A percentile compares a stretch with the other conserved stretches of the same genome.
Evolutionary conservation across 2,888 invertebrate species (phyloP).

Genomic region (Thysanoteuthis rhombus): DNA sequence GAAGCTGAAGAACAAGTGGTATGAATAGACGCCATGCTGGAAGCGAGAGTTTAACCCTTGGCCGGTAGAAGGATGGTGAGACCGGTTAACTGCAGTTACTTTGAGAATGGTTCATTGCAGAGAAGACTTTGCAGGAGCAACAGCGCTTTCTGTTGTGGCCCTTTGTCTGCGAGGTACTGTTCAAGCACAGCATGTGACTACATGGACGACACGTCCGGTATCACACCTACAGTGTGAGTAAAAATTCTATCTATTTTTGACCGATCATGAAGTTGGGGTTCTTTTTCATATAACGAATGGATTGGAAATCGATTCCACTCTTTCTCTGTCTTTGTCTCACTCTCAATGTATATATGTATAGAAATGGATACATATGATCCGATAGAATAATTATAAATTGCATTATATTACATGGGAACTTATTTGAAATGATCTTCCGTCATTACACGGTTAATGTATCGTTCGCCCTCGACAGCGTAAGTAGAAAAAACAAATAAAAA

Average conservation of each 20-base stretch:
- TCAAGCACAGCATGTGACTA: neutral
- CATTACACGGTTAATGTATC: too few species aligned
- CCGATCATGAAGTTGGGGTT: neutral
- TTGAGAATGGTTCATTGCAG: neutral
- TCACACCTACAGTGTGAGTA: conserved; percentile 27
- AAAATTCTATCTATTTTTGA: neutral
- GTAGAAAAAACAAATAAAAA: too few species aligned
- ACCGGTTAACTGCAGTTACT: conserved; percentile 27
- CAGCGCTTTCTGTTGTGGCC: conserved; percentile 16
- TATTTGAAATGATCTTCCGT: too few species aligned
- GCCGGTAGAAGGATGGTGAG: conserved; percentile 13
- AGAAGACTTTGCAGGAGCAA: neutral
- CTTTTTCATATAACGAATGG: too few species aligned
- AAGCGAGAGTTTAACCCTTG: neutral
- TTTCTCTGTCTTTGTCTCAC: too few species aligned
- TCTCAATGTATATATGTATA: too few species aligned
- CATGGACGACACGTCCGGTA: neutral
- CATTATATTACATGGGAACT: too few species aligned
- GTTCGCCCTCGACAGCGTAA: too few species aligned
- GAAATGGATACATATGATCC: too few species aligned
- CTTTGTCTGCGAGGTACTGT: conserved; percentile 15
- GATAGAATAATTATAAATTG: too few species aligned
- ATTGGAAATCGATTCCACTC: too few species aligned
- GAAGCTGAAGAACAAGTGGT: neutral
- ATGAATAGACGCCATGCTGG: neutral